These are phyloP conservation scores for Aegotheles bennettii DNA, from an alignment of 2,113 vertebrate genomes.

Conservation along the genomic window DNA sequence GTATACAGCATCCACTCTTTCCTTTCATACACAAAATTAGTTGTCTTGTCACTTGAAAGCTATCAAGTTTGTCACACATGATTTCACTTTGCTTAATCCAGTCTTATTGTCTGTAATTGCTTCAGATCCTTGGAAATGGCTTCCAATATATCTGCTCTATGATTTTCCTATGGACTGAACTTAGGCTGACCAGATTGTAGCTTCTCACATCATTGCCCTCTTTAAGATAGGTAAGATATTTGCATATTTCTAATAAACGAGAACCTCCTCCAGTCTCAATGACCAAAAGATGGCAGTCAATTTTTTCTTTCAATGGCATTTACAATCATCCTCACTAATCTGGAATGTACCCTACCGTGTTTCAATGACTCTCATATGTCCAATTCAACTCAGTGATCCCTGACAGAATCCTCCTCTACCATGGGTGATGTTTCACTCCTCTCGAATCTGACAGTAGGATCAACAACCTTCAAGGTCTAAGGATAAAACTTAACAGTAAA, in stretches of 20 bases:
- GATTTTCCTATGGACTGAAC: background rate
- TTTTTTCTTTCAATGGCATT: background rate
- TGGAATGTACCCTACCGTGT: background rate
- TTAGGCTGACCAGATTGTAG: background rate
- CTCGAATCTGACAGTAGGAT: background rate
- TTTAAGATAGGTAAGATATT: background rate
- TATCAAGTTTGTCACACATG: background rate
- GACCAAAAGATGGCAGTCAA: fast-evolving
- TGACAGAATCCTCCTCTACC: background rate
- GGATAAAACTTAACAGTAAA: background rate
- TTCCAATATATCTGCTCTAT: background rate
- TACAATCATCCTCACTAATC: background rate
- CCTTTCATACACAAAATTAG: background rate
- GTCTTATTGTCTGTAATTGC: background rate
- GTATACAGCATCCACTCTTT: background rate
- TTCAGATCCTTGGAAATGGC: background rate
- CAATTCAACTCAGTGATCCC: background rate
- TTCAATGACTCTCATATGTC: background rate
- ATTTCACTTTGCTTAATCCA: background rate
- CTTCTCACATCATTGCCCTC: background rate
- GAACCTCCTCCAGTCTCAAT: background rate
- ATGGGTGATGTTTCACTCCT: background rate
- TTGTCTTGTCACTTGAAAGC: background rate
- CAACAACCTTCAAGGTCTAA: background rate
- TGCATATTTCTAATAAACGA: background rate